Conservation (phyloP, 1,140 invertebrate species). For the Harlomillsia oculata region DNA sequence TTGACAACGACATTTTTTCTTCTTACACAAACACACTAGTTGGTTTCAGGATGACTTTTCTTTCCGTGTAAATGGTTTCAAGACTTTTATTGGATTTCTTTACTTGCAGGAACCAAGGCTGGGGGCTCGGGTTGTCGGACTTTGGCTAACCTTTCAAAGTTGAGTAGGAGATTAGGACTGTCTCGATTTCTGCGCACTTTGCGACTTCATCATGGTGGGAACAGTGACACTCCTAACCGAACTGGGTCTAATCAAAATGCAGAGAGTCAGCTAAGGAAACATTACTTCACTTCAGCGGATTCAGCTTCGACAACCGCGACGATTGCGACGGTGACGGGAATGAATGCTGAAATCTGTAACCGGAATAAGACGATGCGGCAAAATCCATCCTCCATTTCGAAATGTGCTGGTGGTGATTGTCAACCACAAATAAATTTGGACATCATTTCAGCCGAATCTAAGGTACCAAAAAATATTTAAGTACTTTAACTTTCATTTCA, state of each 20-base stretch:
- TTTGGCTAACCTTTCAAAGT: slow-evolving; percentile 29
- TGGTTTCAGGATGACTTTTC: too few species aligned
- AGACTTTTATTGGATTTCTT: neutral
- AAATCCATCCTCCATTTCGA: slow-evolving; percentile 10
- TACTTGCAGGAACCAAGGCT: slow-evolving; percentile 7
- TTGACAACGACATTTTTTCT: too few species aligned
- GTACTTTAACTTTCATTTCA: too few species aligned
- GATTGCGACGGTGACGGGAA: slow-evolving; percentile 6
- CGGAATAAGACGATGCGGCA: slow-evolving; percentile 2
- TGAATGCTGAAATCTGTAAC: neutral
- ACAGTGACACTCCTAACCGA: neutral
- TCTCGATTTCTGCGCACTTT: slow-evolving; percentile 27
- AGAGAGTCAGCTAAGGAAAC: slow-evolving; percentile 8
- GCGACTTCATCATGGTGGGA: slow-evolving; percentile 6
- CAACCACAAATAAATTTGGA: neutral
- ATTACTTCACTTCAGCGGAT: slow-evolving; percentile 21
- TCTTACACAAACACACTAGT: too few species aligned
- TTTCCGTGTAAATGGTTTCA: too few species aligned
- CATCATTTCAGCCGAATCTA: too few species aligned
- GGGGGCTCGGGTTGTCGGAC: slow-evolving; percentile 30
- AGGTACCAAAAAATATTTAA: neutral
- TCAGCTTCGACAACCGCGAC: slow-evolving; percentile 1
- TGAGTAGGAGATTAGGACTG: slow-evolving; percentile 31
- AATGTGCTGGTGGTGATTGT: neutral
- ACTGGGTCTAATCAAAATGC: slow-evolving; percentile 8